phyloP scores from a whole-genome alignment of 2,797 vertebrate genomes.

The Spondyliosoma cantharus region DNA sequence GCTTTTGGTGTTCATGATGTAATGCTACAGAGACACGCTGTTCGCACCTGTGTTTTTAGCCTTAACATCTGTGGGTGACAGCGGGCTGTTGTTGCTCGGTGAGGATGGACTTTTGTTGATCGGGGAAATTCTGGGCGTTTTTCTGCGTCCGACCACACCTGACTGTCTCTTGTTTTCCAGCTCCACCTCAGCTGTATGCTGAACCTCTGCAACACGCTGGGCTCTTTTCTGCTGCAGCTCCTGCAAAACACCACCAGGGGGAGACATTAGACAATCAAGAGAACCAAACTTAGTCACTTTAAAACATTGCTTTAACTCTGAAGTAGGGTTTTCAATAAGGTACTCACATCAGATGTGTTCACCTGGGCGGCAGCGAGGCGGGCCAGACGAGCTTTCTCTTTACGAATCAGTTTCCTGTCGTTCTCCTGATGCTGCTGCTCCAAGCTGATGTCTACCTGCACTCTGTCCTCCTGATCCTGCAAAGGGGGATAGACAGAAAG shows the following conservation, averaged over 20 bases:
- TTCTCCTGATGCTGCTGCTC: conserved; percentile 81
- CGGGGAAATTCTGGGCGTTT: conserved; percentile 68
- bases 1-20: neutral
- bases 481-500: neutral
- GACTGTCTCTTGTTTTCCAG: conserved; percentile 61
- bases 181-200: conserved; percentile 71
- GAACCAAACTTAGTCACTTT: neutral
- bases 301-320: neutral
- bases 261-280: neutral
- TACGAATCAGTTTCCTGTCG: conserved; percentile 83
- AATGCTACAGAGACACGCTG: conserved; percentile 2
- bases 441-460: conserved; percentile 35
- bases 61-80: conserved; percentile 77
- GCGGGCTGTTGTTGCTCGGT: conserved; percentile 55
- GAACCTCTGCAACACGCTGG: conserved; percentile 51
- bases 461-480: conserved; percentile 39
- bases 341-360: conserved; percentile 21
- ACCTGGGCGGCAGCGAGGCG: conserved; percentile 85
- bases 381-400: conserved; percentile 88
- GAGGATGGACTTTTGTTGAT: conserved; percentile 46
- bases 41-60: conserved; percentile 86
- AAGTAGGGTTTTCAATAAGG: neutral
- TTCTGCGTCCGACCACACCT: conserved; percentile 77
- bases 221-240: conserved; percentile 87
- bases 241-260: conserved; percentile 69